Evolutionary conservation across 2,888 invertebrate species (phyloP).

Genomic region (Aphelenchoides bicaudatus): DNA sequence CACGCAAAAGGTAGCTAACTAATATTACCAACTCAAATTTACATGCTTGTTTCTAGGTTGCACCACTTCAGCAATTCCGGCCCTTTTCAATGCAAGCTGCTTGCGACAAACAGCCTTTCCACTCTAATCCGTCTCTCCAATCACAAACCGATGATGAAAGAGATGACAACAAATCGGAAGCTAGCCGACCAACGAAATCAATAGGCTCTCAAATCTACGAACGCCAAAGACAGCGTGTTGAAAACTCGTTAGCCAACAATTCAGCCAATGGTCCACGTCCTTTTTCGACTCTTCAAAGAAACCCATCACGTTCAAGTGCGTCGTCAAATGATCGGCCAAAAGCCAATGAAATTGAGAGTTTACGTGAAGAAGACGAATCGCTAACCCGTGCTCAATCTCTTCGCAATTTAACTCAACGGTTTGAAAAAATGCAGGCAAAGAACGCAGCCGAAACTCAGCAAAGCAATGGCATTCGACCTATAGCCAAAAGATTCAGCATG

Average conservation of each 20-base stretch:
- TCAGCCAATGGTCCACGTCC: constrained; percentile 17
- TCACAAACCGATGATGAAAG: neutral
- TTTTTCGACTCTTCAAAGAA: constrained; percentile 30
- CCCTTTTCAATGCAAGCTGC: constrained; percentile 50
- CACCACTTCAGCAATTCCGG: constrained; percentile 58
- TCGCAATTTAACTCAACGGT: constrained; percentile 47
- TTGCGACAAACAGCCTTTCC: constrained; percentile 20
- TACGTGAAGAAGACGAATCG: constrained; percentile 13
- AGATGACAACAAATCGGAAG: too few species aligned
- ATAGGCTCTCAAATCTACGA: constrained; percentile 27
- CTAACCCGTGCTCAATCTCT: constrained; percentile 51
- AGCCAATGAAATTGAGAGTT: neutral
- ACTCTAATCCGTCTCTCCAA: neutral
- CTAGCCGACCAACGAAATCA: constrained; percentile 19
- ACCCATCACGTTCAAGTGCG: neutral
- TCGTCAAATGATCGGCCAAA: neutral
- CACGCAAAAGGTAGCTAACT: constrained; percentile 59
- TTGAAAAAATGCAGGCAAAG: constrained; percentile 37
- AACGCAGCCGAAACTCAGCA: constrained; percentile 1
- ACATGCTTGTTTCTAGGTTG: too few species aligned
- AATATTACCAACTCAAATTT: too few species aligned
- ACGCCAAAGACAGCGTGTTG: constrained; percentile 23
- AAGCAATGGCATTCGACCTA: neutral
- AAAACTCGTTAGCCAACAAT: constrained; percentile 13
- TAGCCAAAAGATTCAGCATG: constrained; percentile 29